Conservation (phyloP, 1,140 invertebrate genomes). For the Drosophila trapezifrons region DNA sequence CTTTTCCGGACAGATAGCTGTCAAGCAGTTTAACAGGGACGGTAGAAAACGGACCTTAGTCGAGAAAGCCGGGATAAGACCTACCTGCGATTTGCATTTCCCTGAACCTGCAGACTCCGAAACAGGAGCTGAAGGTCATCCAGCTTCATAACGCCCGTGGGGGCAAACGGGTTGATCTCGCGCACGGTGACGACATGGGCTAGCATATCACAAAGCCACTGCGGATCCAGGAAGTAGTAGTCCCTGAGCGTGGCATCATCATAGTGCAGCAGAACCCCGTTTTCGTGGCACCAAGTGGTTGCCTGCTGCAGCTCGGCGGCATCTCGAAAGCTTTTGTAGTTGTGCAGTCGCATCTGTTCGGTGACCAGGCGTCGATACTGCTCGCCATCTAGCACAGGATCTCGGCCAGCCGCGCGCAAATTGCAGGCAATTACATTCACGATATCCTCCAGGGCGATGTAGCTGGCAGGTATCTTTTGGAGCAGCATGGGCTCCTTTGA, state of each 20-base stretch:
- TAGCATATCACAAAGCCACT: constrained; percentile 99
- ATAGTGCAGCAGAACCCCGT: constrained; percentile 98
- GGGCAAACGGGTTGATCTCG: constrained; percentile 98
- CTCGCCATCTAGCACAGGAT: constrained; percentile 95
- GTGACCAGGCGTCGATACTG: constrained; percentile 91
- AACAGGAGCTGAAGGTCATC: constrained; percentile 97
- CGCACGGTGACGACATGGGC: constrained; percentile 97
- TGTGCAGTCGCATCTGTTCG: constrained; percentile 88
- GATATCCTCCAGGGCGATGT: constrained; percentile 96
- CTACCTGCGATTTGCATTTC: constrained; percentile 85
- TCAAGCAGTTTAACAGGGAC: too few species aligned
- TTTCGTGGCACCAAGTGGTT: constrained; percentile 98
- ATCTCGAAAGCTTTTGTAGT: constrained; percentile 87
- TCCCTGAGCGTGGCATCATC: constrained; percentile 98
- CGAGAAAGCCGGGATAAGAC: background rate
- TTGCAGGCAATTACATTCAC: constrained; percentile 92
- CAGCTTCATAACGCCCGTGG: constrained; percentile 96
- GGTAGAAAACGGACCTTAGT: too few species aligned
- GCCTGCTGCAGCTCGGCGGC: constrained; percentile 96
- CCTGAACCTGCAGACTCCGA: constrained; percentile 86
- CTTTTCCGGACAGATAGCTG: too few species aligned
- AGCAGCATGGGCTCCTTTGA: constrained; percentile 96
- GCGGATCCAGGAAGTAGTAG: constrained; percentile 93
- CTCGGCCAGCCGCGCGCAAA: constrained; percentile 87
- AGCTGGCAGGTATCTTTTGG: constrained; percentile 97